A percentile compares a stretch with the other conserved stretches of the same genome.
These are phyloP conservation scores for Acanthacorydalis orientalis DNA, from an alignment of 2,888 invertebrate species.

Conservation along the genomic window DNA sequence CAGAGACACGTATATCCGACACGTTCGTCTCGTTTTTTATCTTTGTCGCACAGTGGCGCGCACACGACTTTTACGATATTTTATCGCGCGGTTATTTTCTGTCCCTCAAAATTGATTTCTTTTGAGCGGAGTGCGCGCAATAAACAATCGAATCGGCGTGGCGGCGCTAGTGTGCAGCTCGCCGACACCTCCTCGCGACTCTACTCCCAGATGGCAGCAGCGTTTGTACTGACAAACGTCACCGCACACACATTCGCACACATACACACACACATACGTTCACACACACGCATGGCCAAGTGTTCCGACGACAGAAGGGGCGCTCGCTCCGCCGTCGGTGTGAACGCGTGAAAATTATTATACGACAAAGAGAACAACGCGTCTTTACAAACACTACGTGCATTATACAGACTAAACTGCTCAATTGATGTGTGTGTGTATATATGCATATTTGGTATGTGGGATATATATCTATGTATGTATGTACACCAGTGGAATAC, in stretches of 20 bases:
- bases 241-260: not conserved
- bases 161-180: conserved; percentile 1
- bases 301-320: not conserved
- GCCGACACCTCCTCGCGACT: not conserved
- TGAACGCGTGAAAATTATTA: too few species aligned
- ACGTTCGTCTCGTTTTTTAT: too few species aligned
- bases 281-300: not conserved
- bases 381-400: not conserved
- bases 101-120: conserved; percentile 10
- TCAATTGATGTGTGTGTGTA: not conserved
- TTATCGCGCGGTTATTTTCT: not conserved
- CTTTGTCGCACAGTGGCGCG: not conserved
- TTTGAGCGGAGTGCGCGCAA: conserved; percentile 10
- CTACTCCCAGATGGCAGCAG: conserved; percentile 3
- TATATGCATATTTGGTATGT: not conserved
- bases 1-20: too few species aligned
- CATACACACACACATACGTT: not conserved
- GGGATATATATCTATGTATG: too few species aligned
- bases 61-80: not conserved
- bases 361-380: too few species aligned
- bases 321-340: too few species aligned
- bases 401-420: not conserved
- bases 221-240: not conserved
- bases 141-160: conserved; percentile 9
- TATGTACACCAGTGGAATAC: too few species aligned